phyloP scores from a whole-genome alignment of 2,113 vertebrate species.

The Salvelinus alpinus region DNA sequence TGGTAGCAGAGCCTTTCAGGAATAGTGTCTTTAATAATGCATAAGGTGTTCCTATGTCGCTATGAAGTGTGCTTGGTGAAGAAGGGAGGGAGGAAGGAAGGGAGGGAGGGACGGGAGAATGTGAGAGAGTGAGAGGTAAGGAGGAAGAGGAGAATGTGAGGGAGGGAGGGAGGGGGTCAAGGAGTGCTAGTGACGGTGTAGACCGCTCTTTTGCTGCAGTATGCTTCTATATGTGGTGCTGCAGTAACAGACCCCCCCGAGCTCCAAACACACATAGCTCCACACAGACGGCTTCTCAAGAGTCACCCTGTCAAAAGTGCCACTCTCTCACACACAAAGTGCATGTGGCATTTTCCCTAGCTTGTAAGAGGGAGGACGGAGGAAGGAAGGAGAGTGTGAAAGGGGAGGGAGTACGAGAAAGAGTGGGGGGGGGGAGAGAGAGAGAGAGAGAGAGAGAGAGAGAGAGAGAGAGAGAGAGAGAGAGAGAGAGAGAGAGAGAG shows the following conservation, averaged over 20 bases:
- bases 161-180: constrained; percentile 1
- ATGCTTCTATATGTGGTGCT: constrained; percentile 28
- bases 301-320: constrained; percentile 65
- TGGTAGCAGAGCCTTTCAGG: constrained; percentile 74
- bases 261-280: constrained; percentile 41
- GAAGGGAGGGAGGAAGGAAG: constrained; percentile 7
- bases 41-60: constrained; percentile 68
- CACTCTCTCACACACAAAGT: constrained; percentile 40
- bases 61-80: constrained; percentile 56
- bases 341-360: constrained; percentile 40
- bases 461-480: background rate
- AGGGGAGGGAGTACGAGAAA: background rate
- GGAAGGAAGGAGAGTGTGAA: background rate
- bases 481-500: background rate
- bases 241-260: constrained; percentile 52
- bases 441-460: background rate
- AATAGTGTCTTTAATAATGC: constrained; percentile 79
- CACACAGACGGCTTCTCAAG: constrained; percentile 51
- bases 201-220: constrained; percentile 36
- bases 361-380: background rate
- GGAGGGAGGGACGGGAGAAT: background rate
- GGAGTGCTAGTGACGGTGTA: background rate
- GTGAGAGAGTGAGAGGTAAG: background rate
- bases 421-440: background rate
- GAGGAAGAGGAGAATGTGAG: background rate